phyloP scores from a whole-genome alignment of 2,888 invertebrate genomes.

The Drosophila anceps region DNA sequence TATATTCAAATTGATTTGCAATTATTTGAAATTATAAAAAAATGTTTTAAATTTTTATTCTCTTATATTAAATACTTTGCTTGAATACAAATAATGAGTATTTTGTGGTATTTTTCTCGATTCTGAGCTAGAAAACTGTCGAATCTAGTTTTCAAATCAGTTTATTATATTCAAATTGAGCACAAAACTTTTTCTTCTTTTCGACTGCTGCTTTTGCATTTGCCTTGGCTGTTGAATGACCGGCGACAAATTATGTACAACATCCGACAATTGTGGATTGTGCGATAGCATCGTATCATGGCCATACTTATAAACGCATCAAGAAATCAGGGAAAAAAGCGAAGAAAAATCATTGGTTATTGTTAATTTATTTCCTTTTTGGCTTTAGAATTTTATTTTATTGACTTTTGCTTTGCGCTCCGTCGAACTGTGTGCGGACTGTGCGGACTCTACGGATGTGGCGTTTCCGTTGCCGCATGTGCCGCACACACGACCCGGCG shows the following conservation, averaged over 20 bases:
- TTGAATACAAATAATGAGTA: not conserved
- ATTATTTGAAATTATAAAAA: no score
- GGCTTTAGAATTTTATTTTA: slow-evolving; percentile 69
- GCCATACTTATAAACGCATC: slow-evolving; percentile 50
- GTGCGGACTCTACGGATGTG: slow-evolving; percentile 64
- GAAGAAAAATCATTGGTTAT: slow-evolving; percentile 71
- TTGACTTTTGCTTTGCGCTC: slow-evolving; percentile 48
- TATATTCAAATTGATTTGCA: no score
- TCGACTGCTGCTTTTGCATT: not conserved
- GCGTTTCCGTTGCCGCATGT: slow-evolving; percentile 67
- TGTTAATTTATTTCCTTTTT: slow-evolving; percentile 79
- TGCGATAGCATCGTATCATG: slow-evolving; percentile 42
- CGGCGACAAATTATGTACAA: slow-evolving; percentile 60
- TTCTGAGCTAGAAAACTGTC: not conserved
- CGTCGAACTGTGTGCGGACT: slow-evolving; percentile 37
- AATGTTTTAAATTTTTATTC: no score
- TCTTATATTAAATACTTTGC: not conserved
- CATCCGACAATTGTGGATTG: slow-evolving; percentile 50
- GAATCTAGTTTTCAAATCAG: not conserved
- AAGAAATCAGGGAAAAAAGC: slow-evolving; percentile 37
- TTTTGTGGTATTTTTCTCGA: not conserved
- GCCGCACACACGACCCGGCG: slow-evolving; percentile 43
- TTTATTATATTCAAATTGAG: not conserved
- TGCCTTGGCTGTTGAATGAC: slow-evolving; percentile 30
- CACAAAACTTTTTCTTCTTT: not conserved